Evolutionary conservation across 2,113 vertebrate species (phyloP), one percentile per base, ranked within the genome.

Genomic region (Pelusios castaneus): DNA sequence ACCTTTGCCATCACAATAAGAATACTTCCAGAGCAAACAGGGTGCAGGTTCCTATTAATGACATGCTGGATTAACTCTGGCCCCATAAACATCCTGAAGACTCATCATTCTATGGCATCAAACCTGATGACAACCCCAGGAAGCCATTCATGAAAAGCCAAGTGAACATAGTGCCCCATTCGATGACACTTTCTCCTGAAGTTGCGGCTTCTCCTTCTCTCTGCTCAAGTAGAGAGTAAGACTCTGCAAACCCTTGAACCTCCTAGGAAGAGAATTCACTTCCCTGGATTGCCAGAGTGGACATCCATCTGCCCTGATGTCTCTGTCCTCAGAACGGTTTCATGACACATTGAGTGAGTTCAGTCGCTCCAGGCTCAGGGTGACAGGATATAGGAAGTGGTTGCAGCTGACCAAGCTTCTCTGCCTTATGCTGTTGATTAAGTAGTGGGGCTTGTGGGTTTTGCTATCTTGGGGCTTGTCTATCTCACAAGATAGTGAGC

Each of bases 161-260:
- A 73, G 41, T 11, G 47, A 82, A 49, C 0, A 0, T 58, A 5
- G 6, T 5, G 14, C 24, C 38, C 87, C 81, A 47, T 34, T 54
- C 76, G 52, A 73, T 2, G 25, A 63, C 49, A 55, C 75, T 52
- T 52, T 78, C 56, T 60, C 17, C 84, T 55, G 31, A 73, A 76
- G 47, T 4, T 31, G 21, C 10, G 0, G 27, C 80, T 70, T 78
- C 55, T 84, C 52, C 82, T 21, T 45, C 70, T 78, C 67, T 34
- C 27, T 81, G 49, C 1, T 0, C 80, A 58, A 92, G 76, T 31
- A 75, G 70, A 43, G 41, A 43, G 11, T 14, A 10, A 0, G 0
- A 5, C 0, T 1, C 70, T 6, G 8, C 67, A 80, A 29, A 4
- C 84, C 43, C 1, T 54, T 2, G 0, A 89, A 27, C 41, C 87